These are phyloP conservation scores for Coracopsis vasa DNA, from an alignment of 2,113 vertebrate genomes.

Conservation along the genomic window DNA sequence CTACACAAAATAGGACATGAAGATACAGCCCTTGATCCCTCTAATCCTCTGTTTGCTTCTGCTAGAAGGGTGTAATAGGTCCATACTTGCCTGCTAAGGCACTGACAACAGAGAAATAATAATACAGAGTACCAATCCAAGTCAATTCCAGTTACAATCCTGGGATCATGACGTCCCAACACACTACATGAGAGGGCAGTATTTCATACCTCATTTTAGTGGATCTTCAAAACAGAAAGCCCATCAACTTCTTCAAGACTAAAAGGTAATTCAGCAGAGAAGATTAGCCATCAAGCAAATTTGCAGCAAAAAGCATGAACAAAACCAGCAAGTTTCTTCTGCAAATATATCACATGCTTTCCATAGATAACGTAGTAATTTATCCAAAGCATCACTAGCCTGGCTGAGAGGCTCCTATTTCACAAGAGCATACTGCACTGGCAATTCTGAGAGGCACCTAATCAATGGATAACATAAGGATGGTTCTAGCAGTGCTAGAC, in stretches of 20 bases:
- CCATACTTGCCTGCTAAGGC: background rate
- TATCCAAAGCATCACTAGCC: background rate
- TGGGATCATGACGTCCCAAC: background rate
- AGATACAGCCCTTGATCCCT: background rate
- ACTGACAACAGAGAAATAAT: background rate
- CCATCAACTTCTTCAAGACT: constrained; percentile 1
- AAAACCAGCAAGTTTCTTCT: background rate
- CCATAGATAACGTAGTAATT: background rate
- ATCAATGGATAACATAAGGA: background rate
- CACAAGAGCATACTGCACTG: background rate
- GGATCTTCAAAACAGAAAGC: constrained; percentile 26
- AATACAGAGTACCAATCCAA: background rate
- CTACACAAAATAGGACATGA: background rate
- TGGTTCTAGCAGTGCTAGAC: background rate
- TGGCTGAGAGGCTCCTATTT: background rate
- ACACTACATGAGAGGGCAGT: background rate
- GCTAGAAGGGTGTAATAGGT: background rate
- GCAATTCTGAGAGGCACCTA: background rate
- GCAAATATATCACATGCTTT: background rate
- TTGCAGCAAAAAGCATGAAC: background rate
- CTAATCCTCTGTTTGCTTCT: background rate
- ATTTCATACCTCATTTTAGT: background rate
- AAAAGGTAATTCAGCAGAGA: background rate
- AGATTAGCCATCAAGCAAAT: constrained; percentile 4
- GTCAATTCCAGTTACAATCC: background rate